These are phyloP conservation scores for Labeo catla DNA, from an alignment of 2,113 vertebrate species.

Conservation along the genomic window DNA sequence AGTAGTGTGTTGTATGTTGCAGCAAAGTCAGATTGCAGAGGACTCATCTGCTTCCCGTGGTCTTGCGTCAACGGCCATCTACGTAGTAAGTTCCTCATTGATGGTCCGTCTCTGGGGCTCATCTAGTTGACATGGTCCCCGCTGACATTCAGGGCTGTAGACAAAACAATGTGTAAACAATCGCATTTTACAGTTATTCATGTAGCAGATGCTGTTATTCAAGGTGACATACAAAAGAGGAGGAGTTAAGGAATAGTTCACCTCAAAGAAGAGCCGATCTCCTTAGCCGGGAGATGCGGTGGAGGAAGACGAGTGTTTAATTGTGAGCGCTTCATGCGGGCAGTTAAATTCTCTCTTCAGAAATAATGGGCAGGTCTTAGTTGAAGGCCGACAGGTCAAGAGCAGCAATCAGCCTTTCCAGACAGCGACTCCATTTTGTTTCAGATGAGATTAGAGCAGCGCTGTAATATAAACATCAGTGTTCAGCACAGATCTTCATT, in stretches of 20 bases:
- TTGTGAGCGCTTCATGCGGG: constrained; percentile 59
- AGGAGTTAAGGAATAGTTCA: background rate
- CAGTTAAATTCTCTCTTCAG: constrained; percentile 70
- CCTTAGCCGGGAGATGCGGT: background rate
- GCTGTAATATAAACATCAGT: background rate
- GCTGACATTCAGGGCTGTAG: no score
- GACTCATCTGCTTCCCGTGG: no score
- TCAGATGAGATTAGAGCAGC: constrained; percentile 57
- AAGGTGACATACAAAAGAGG: background rate
- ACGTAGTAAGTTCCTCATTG: no score
- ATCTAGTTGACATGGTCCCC: no score
- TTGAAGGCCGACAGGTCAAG: constrained; percentile 65
- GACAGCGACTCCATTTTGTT: constrained; percentile 57
- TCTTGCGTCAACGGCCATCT: no score
- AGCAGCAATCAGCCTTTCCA: constrained; percentile 59
- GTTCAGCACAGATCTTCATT: background rate
- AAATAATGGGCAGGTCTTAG: constrained; percentile 69
- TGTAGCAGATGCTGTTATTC: background rate
- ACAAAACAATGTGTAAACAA: no score
- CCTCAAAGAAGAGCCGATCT: background rate
- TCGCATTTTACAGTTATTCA: background rate
- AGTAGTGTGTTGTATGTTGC: no score
- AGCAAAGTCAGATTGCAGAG: no score
- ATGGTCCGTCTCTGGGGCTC: no score
- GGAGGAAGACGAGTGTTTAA: constrained; percentile 58